Conservation (phyloP, 2,888 invertebrate species). For the Apotomis capreana region DNA sequence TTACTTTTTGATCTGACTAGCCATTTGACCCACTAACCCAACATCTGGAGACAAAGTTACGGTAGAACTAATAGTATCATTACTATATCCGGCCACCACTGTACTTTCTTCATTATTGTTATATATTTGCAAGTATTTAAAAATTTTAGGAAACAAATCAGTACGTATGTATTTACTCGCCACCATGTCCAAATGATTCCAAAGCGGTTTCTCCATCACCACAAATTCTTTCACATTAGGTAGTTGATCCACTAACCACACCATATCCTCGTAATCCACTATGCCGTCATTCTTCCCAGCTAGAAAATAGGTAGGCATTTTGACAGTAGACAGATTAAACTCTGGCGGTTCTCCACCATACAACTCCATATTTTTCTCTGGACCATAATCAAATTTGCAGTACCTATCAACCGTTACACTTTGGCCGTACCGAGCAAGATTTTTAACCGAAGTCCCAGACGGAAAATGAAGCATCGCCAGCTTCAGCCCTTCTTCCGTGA, state of each 20-base stretch:
- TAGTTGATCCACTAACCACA: slow-evolving; percentile 17
- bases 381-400: slow-evolving; percentile 33
- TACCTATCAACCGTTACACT: slow-evolving; percentile 18
- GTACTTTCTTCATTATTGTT: slow-evolving; percentile 2
- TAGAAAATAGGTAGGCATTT: slow-evolving; percentile 9
- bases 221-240: slow-evolving; percentile 30
- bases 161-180: background rate
- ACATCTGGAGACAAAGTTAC: background rate
- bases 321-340: slow-evolving; percentile 23
- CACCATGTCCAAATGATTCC: slow-evolving; percentile 34
- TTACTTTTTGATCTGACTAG: slow-evolving; percentile 3
- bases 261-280: slow-evolving; percentile 12
- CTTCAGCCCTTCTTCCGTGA: background rate
- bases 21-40: slow-evolving; percentile 3
- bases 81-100: background rate
- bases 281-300: slow-evolving; percentile 24
- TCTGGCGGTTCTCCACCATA: slow-evolving; percentile 32
- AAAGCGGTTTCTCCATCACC: slow-evolving; percentile 20
- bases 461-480: slow-evolving; percentile 22
- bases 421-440: slow-evolving; percentile 24
- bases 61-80: background rate
- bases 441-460: slow-evolving; percentile 26
- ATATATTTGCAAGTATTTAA: slow-evolving; percentile 27
- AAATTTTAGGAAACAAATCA: slow-evolving; percentile 19
- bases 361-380: slow-evolving; percentile 23